Evolutionary conservation across 2,888 invertebrate genomes (phyloP).

Genomic region (Biston stratarius): DNA sequence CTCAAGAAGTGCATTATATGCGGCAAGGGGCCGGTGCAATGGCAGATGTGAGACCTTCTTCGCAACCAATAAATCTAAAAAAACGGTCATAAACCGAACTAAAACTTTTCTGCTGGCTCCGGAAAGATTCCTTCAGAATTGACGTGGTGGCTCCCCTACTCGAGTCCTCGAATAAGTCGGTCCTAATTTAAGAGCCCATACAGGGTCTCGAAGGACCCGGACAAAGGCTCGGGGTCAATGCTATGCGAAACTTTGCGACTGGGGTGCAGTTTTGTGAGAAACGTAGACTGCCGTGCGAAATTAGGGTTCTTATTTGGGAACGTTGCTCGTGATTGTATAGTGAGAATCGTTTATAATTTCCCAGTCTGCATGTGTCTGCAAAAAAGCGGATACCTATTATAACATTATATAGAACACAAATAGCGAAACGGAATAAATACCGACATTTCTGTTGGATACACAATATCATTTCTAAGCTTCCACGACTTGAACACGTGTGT

Average conservation of each 20-base stretch:
- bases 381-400: neutral
- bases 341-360: neutral
- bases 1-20: constrained; percentile 60
- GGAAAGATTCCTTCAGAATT: neutral
- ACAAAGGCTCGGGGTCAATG: constrained; percentile 50
- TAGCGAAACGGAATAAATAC: neutral
- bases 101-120: neutral
- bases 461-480: no score
- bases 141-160: neutral
- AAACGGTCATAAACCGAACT: neutral
- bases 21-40: constrained; percentile 59
- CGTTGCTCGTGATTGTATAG: neutral
- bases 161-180: neutral
- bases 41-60: constrained; percentile 66
- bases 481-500: no score
- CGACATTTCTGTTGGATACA: no score
- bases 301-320: constrained; percentile 14
- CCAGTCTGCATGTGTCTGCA: neutral
- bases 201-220: constrained; percentile 25
- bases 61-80: neutral
- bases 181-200: constrained; percentile 50
- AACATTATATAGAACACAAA: neutral
- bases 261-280: constrained; percentile 33
- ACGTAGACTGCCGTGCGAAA: constrained; percentile 26
- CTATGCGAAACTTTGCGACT: constrained; percentile 39